Conservation (phyloP, 2,113 vertebrate species). For the Formicarius rufipectus region DNA sequence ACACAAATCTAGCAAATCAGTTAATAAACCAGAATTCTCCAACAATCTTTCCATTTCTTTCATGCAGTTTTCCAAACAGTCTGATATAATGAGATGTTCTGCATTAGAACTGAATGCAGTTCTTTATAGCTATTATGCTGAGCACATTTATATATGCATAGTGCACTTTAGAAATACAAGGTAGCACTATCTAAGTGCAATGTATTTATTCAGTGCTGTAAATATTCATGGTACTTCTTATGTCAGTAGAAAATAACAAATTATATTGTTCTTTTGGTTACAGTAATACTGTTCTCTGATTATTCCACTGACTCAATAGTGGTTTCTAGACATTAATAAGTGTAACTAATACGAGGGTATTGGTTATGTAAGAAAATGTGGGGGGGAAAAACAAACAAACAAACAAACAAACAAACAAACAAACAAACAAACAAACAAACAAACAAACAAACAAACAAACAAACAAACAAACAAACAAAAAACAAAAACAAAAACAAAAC, state of each 20-base stretch:
- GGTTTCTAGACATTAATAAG: slow-evolving; percentile 7
- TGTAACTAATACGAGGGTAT: background rate
- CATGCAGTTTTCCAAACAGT: background rate
- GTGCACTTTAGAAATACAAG: background rate
- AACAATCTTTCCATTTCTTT: background rate
- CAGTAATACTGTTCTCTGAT: background rate
- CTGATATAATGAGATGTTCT: background rate
- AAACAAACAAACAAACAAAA: too few relatives aligned
- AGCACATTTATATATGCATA: background rate
- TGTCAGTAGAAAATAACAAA: slow-evolving; percentile 37
- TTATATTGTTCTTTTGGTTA: slow-evolving; percentile 2
- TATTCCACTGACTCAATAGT: background rate
- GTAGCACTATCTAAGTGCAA: background rate
- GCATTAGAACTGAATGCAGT: background rate
- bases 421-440: too few relatives aligned
- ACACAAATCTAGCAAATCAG: background rate
- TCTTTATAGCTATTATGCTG: background rate
- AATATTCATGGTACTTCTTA: slow-evolving; percentile 33
- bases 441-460: too few relatives aligned
- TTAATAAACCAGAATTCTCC: background rate
- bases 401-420: too few relatives aligned
- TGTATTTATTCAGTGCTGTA: background rate
- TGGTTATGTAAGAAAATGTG: background rate
- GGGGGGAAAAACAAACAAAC: too few relatives aligned
- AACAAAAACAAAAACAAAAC: too few relatives aligned